Evolutionary conservation across 2,888 invertebrate genomes (phyloP).

Genomic region (Ennomos fuscantarius): DNA sequence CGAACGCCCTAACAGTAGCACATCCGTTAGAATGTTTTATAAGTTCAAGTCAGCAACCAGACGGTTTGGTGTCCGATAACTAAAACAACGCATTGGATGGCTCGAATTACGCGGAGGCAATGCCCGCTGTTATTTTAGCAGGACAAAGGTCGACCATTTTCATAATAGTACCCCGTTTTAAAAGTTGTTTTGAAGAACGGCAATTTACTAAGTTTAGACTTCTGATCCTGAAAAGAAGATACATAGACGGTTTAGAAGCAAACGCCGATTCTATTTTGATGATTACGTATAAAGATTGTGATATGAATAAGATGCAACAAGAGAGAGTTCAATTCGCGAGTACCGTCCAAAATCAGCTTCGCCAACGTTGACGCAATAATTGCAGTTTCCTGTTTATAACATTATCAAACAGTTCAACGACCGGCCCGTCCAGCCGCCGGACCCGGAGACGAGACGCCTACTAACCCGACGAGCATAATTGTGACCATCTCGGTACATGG

Average conservation of each 20-base stretch:
- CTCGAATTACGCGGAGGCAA: conserved; percentile 4
- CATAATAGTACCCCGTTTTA: too few relatives aligned
- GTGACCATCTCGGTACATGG: conserved; percentile 48
- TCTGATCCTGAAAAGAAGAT: background rate
- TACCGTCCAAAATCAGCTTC: too few relatives aligned
- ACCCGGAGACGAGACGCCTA: conserved; percentile 19
- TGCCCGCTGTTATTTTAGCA: conserved; percentile 1
- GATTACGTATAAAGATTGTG: too few relatives aligned
- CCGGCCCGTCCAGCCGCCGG: conserved; percentile 5
- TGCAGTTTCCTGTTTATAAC: conserved; percentile 7
- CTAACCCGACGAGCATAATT: conserved; percentile 51
- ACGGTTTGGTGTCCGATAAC: conserved; percentile 5
- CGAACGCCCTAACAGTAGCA: background rate
- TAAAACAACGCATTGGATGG: background rate
- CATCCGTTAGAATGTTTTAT: background rate
- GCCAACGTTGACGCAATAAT: conserved; percentile 2
- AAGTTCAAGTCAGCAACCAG: conserved; percentile 7
- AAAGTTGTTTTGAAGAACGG: too few relatives aligned
- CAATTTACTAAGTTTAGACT: too few relatives aligned
- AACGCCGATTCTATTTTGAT: too few relatives aligned
- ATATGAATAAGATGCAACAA: too few relatives aligned
- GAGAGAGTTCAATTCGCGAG: too few relatives aligned
- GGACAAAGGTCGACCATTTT: conserved; percentile 4
- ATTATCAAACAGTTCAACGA: conserved; percentile 19
- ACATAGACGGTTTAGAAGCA: background rate